Percentiles rank a stretch among this genome's conserved stretches.
Evolutionary conservation across 2,888 invertebrate genomes (phyloP).

Genomic region (Embidobia sp.): DNA sequence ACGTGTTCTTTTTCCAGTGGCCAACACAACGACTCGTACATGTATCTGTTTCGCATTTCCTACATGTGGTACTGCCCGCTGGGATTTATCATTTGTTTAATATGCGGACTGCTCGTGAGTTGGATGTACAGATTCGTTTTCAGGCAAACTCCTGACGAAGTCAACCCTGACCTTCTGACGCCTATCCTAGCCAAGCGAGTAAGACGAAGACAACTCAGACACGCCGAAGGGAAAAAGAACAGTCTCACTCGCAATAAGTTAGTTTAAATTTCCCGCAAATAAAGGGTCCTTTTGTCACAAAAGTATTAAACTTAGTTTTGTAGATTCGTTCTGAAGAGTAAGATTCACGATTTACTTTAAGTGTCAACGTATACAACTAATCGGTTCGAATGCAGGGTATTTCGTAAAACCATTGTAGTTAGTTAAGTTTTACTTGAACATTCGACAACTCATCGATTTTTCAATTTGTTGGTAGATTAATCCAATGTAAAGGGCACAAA

Average conservation of each 20-base stretch:
- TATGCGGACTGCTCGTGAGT: conserved; percentile 69
- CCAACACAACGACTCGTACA: conserved; percentile 51
- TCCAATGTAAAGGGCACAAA: too few relatives aligned
- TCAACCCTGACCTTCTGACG: conserved; percentile 71
- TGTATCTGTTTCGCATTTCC: conserved; percentile 76
- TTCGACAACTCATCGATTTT: too few relatives aligned
- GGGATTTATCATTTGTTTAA: conserved; percentile 70
- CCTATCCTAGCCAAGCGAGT: conserved; percentile 69
- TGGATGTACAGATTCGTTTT: conserved; percentile 53
- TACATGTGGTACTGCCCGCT: conserved; percentile 78
- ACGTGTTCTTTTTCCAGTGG: conserved; percentile 51
- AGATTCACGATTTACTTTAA: too few relatives aligned
- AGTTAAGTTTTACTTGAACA: too few relatives aligned
- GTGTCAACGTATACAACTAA: too few relatives aligned
- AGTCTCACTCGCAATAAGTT: conserved; percentile 22
- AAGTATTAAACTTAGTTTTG: too few relatives aligned
- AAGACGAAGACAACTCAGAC: conserved; percentile 43
- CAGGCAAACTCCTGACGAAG: conserved; percentile 50
- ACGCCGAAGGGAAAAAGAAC: conserved; percentile 20
- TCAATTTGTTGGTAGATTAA: too few relatives aligned
- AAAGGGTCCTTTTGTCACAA: too few relatives aligned
- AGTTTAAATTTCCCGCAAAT: too few relatives aligned
- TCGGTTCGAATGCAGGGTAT: too few relatives aligned
- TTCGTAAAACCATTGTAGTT: too few relatives aligned
- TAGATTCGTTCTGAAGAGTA: too few relatives aligned